Base-by-base conservation (phyloP, 2,797 vertebrate genomes). In the Coilia nasus region DNA sequence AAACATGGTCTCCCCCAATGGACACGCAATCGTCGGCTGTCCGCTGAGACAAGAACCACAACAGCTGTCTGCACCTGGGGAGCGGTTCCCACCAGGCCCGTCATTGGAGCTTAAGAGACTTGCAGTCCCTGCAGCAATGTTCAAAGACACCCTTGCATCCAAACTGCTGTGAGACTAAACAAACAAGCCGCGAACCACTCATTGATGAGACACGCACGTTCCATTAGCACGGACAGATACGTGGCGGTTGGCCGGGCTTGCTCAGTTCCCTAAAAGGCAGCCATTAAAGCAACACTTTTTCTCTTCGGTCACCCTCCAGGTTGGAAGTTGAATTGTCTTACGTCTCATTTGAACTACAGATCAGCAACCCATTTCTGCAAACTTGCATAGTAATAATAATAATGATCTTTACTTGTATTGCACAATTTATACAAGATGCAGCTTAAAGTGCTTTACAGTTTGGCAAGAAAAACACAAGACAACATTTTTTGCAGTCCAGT, bases 141-240 rank as follows among this genome's bases (percentile, higher is more conserved):
- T 64, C 62, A 64, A 64, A 64, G 23, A 64, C 21, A 23, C 19
- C 9, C 62, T 28, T 82, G 82, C 44, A 60, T 82, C 62, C 59
- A 82, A 78, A 82, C 84, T 41, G 28, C 59, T 54, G 50, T 44
- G 54, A 84, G 57, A 85, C 56, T 81, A 56, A 81, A 83, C 81
- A 83, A 31, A 54, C 46, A 56, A 83, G n/a, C 86, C 62, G 60
- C 81, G 21, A 10, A 56, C 64, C 83, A 44, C 25, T 21, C 23
- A 85, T 14, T 83, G 12, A 83, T 9, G 62, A 82, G 46, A 23
- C 54, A 82, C 46, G 54, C 54, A 56, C 2, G 62, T 64, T 11
- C 25, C 23, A 2, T 64, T 25, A 64, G 23, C 62, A 64, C 10
- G 7, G n/a, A 23, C 23, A 64, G 62, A 64, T 2, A 10, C 6